Conservation (phyloP, 2,888 invertebrate species). For the Conomelus anceps region DNA sequence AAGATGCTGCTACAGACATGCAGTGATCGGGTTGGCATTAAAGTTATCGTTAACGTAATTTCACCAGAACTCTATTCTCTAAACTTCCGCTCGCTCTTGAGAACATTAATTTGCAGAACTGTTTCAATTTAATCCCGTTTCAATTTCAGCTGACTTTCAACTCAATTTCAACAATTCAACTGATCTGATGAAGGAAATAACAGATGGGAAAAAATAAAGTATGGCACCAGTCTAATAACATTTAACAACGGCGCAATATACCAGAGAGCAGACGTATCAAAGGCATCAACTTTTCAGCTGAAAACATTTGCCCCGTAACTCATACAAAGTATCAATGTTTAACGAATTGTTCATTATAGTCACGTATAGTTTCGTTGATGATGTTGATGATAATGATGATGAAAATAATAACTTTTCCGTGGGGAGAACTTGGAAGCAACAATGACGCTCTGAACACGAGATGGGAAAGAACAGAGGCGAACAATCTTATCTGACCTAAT, state of each 20-base stretch:
- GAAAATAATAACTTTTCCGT: background rate
- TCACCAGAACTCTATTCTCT: too few species aligned
- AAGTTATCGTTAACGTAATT: too few species aligned
- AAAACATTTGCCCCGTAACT: background rate
- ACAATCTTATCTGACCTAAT: background rate
- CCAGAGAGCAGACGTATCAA: background rate
- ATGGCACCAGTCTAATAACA: too few species aligned
- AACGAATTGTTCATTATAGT: background rate
- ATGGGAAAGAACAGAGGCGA: background rate
- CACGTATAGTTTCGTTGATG: background rate
- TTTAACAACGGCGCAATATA: background rate
- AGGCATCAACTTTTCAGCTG: background rate
- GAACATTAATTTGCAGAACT: too few species aligned
- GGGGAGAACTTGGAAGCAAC: background rate
- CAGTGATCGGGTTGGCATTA: too few species aligned
- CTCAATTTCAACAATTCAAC: too few species aligned
- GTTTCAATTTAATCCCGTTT: too few species aligned
- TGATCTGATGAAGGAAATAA: background rate
- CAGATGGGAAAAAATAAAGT: too few species aligned
- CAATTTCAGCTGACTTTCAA: too few species aligned
- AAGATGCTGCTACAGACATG: too few species aligned
- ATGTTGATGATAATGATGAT: background rate
- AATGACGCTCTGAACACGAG: background rate
- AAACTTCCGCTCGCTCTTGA: too few species aligned
- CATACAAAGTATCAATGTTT: background rate